Evolutionary conservation across 2,888 invertebrate genomes (phyloP), one percentile per base, ranked within the genome.

Genomic region (Bugula neritina): DNA sequence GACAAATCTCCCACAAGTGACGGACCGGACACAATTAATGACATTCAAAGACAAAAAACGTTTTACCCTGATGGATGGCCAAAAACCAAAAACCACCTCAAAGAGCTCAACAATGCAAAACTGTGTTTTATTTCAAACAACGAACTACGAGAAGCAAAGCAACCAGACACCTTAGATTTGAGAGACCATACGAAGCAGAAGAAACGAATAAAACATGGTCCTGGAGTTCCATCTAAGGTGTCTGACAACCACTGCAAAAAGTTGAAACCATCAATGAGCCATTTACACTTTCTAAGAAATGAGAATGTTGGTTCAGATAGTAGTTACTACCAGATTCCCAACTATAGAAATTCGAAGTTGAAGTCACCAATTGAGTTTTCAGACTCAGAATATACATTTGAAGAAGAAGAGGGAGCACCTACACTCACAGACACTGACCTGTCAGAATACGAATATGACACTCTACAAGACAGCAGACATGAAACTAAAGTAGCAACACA

Each of bases 1-100:
- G n/a, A n/a, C n/a, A n/a, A n/a, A n/a, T 43, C 43, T 10, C 10
- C 43, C 5, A 43, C 43, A 43, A 63, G 31, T 31, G 13, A 31
- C 2, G 63, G 31, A 29, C 10, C 27, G 13, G 31, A 29, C 5
- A 25, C 3, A 13, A 2, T 17, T 31, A 31, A 10, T 31, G 34
- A 25, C 2, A 21, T 57, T 17, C 57, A 21, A 57, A 27, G 63
- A 31, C 25, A 63, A 31, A 63, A 63, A 63, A 63, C 63, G 2
- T 63, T 31, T 31, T 63, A 63, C n/a, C 63, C 63, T 13, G 3
- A 31, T 27, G 63, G 63, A 13, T 63, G 63, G 63, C 63, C 63
- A 25, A 63, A 27, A n/a, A 29, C 63, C 1, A 63, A 63, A 31
- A 31, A 10, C 1, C 29, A 27, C 10, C 10, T 63, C 17, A 27